Evolutionary conservation across 2,113 vertebrate genomes (phyloP).

Genomic region (Notechis scutatus): DNA sequence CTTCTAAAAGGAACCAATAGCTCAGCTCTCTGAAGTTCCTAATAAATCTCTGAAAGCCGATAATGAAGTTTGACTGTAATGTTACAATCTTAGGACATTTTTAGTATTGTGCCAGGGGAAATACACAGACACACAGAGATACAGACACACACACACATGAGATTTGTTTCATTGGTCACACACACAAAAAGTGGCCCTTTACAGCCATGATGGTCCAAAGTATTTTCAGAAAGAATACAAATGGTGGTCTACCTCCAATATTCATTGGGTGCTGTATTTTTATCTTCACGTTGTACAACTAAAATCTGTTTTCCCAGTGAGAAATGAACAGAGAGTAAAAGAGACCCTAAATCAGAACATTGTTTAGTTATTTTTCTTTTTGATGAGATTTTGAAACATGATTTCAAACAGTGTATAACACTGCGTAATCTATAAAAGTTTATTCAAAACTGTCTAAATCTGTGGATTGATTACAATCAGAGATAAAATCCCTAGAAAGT

Average conservation of each 20-base stretch:
- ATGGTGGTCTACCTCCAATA: not conserved
- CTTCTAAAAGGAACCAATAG: conserved; percentile 35
- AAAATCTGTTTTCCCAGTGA: not conserved
- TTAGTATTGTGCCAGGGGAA: conserved; percentile 36
- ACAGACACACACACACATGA: not conserved
- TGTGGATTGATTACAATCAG: not conserved
- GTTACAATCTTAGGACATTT: conserved; percentile 53
- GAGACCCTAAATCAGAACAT: not conserved
- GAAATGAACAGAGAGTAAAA: not conserved
- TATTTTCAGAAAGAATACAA: not conserved
- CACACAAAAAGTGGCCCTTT: conserved; percentile 15
- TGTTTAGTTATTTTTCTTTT: not conserved
- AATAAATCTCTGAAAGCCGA: conserved; percentile 49
- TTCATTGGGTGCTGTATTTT: not conserved
- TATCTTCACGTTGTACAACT: not conserved
- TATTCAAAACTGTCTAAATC: not conserved
- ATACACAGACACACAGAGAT: not conserved
- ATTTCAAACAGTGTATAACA: not conserved
- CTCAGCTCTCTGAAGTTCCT: conserved; percentile 35
- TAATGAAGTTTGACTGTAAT: conserved; percentile 59
- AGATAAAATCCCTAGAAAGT: not conserved
- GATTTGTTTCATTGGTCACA: conserved; percentile 15
- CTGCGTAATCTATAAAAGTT: not conserved
- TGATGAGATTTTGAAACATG: not conserved
- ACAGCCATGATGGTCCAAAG: not conserved